Conservation (phyloP, 2,888 invertebrate genomes). For the Harmothoe impar region DNA sequence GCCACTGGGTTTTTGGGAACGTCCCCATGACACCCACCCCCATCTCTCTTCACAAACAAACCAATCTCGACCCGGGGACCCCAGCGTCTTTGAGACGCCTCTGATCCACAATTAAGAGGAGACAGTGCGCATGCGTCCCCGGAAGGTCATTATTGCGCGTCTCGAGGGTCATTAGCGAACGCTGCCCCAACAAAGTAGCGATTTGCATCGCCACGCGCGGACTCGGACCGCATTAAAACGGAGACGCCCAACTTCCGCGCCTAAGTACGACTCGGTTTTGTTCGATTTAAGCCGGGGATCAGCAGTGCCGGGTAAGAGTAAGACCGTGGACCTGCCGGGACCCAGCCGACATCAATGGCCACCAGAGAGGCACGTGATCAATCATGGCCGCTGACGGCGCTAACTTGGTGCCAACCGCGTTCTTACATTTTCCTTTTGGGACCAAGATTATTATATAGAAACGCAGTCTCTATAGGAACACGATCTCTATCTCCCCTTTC, state of each 20-base stretch:
- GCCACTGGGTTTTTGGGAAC: neutral
- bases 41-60: neutral
- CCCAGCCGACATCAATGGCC: conserved; percentile 21
- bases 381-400: conserved; percentile 39
- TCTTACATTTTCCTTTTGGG: conserved; percentile 39
- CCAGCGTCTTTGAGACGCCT: conserved; percentile 14
- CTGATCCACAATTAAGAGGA: conserved; percentile 54
- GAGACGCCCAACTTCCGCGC: neutral
- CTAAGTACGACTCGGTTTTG: conserved; percentile 52
- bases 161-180: conserved; percentile 52
- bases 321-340: conserved; percentile 23
- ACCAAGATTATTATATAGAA: conserved; percentile 19
- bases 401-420: conserved; percentile 15
- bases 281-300: conserved; percentile 58
- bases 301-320: conserved; percentile 22
- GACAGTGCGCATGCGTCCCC: conserved; percentile 43
- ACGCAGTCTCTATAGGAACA: neutral
- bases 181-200: conserved; percentile 37
- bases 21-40: neutral
- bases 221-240: conserved; percentile 20
- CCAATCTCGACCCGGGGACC: neutral
- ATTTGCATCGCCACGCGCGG: conserved; percentile 28
- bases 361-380: conserved; percentile 35
- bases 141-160: conserved; percentile 58
- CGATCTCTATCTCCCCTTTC: neutral